Evolutionary conservation across 2,113 vertebrate genomes (phyloP).

Genomic region (Aptenodytes patagonicus): DNA sequence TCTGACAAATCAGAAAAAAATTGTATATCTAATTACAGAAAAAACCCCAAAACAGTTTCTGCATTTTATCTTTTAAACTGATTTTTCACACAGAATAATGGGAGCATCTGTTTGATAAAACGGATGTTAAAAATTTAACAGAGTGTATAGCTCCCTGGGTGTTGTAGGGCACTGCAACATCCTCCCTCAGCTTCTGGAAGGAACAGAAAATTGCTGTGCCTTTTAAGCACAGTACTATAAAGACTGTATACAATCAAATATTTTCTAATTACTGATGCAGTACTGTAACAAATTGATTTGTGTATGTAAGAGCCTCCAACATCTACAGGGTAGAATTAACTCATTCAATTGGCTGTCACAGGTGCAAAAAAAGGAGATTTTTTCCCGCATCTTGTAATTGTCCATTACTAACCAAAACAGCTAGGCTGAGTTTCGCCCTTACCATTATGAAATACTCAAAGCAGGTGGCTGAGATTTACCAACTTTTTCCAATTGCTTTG

Average conservation of each 20-base stretch:
- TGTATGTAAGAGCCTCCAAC: background rate
- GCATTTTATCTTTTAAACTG: background rate
- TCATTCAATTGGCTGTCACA: background rate
- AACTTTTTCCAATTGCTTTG: background rate
- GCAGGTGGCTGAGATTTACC: background rate
- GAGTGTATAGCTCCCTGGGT: background rate
- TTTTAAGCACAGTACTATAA: background rate
- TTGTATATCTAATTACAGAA: background rate
- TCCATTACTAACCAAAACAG: background rate
- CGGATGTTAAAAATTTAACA: background rate
- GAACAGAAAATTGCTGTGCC: background rate
- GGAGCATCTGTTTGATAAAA: background rate
- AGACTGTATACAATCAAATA: background rate
- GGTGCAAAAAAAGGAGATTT: background rate
- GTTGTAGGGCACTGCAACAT: background rate
- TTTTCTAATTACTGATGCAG: background rate
- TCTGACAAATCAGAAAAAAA: background rate
- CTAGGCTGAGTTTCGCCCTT: rapidly evolving
- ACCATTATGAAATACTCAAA: background rate
- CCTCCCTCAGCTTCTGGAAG: background rate
- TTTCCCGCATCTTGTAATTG: background rate
- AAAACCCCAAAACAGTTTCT: background rate
- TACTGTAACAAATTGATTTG: background rate
- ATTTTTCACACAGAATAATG: background rate
- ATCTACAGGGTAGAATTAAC: background rate